These are phyloP conservation scores for Polydrusus pterygomalis DNA, from an alignment of 2,888 invertebrate species.

Conservation along the genomic window DNA sequence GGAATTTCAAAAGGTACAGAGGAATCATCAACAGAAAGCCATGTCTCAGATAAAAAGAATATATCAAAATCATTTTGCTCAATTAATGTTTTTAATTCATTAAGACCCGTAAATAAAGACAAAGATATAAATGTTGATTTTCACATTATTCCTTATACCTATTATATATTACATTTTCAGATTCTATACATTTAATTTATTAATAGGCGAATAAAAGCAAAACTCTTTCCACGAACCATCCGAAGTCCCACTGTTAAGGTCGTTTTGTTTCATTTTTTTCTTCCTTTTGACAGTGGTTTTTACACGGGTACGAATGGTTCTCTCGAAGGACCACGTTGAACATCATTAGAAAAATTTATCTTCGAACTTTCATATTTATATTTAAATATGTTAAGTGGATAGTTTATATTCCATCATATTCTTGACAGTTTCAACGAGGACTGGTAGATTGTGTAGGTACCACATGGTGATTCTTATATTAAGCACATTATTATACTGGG, in stretches of 20 bases:
- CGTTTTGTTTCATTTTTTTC: background rate
- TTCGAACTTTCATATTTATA: conserved; percentile 11
- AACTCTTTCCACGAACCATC: background rate
- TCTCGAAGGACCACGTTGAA: conserved; percentile 5
- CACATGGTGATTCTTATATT: conserved; percentile 15
- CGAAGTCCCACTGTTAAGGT: conserved; percentile 3
- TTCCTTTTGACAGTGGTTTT: conserved; percentile 20
- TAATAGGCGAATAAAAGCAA: background rate
- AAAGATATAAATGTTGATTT: too few species aligned
- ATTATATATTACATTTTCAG: too few species aligned
- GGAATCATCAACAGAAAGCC: too few species aligned
- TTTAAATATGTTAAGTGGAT: conserved; percentile 32
- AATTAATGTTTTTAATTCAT: too few species aligned
- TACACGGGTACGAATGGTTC: conserved; percentile 5
- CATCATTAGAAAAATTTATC: conserved; percentile 27
- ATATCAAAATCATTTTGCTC: too few species aligned
- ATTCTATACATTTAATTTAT: too few species aligned
- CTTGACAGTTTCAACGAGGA: conserved; percentile 15
- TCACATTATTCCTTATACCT: too few species aligned
- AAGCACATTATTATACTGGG: background rate
- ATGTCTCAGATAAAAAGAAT: too few species aligned
- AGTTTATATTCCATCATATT: conserved; percentile 22
- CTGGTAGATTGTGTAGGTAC: conserved; percentile 14
- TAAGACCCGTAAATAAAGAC: too few species aligned
- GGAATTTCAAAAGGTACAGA: too few species aligned